Percentiles rank a stretch among this genome's conserved stretches.
phyloP scores from a whole-genome alignment of 1,140 invertebrate species.

The Lordiphosa stackelbergi region DNA sequence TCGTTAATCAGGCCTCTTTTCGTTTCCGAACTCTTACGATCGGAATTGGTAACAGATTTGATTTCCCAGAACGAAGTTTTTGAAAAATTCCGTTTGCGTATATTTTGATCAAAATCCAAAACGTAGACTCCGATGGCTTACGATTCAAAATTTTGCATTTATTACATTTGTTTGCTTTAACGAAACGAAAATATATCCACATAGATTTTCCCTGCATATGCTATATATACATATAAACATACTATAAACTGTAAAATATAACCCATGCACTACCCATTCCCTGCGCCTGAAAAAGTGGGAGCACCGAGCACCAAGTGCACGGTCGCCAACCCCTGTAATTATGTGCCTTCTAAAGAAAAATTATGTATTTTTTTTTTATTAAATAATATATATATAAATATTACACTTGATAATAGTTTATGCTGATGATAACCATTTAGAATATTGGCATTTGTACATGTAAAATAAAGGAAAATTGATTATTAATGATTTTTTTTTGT shows the following conservation, averaged over 20 bases:
- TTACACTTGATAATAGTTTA: constrained; percentile 23
- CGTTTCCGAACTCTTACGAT: too few relatives aligned
- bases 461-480: constrained; percentile 43
- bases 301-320: constrained; percentile 17
- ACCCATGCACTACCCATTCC: constrained; percentile 12
- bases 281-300: constrained; percentile 26
- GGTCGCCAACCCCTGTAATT: constrained; percentile 57
- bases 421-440: constrained; percentile 12
- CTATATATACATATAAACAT: constrained; percentile 7
- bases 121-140: too few relatives aligned
- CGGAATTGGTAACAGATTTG: too few relatives aligned
- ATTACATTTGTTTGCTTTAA: too few relatives aligned
- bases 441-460: constrained; percentile 17
- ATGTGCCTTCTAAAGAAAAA: constrained; percentile 59
- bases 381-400: constrained; percentile 27
- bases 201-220: constrained; percentile 1
- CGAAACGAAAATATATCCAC: too few relatives aligned
- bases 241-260: constrained; percentile 26
- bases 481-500: constrained; percentile 34
- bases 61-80: too few relatives aligned
- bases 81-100: too few relatives aligned
- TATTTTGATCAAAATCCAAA: too few relatives aligned
- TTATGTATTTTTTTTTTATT: constrained; percentile 39
- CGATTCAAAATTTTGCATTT: too few relatives aligned
- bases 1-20: too few relatives aligned